Evolutionary conservation across 2,113 vertebrate species (phyloP).

Genomic region (Hymenochirus boettgeri): DNA sequence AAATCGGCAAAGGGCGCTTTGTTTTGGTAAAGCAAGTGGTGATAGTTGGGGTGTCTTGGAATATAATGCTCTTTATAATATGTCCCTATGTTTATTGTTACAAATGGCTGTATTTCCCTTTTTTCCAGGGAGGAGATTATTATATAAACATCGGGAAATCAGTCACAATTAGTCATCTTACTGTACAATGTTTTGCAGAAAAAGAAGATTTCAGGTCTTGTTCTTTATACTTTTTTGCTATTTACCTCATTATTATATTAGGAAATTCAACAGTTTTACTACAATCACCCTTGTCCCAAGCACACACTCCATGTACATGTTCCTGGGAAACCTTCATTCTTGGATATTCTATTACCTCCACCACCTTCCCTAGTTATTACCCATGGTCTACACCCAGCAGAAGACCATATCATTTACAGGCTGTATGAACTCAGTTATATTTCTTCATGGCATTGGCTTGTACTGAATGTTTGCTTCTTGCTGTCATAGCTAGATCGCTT

Average conservation of each 20-base stretch:
- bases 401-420: background rate
- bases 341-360: slow-evolving; percentile 15
- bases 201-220: no score
- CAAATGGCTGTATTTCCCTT: no score
- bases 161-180: no score
- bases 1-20: no score
- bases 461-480: slow-evolving; percentile 7
- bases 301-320: slow-evolving; percentile 9
- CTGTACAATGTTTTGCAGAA: no score
- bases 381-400: background rate
- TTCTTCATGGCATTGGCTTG: background rate
- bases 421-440: slow-evolving; percentile 5
- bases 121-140: no score
- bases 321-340: background rate
- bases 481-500: slow-evolving; percentile 9
- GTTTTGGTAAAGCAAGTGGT: no score
- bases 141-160: no score
- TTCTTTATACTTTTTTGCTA: no score
- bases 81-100: no score
- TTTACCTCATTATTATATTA: background rate
- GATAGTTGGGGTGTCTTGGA: no score
- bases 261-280: slow-evolving; percentile 3
- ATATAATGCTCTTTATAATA: no score
- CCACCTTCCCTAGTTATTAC: background rate
- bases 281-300: background rate